Evolutionary conservation across 2,797 vertebrate species (phyloP).

Genomic region (Spondyliosoma cantharus): DNA sequence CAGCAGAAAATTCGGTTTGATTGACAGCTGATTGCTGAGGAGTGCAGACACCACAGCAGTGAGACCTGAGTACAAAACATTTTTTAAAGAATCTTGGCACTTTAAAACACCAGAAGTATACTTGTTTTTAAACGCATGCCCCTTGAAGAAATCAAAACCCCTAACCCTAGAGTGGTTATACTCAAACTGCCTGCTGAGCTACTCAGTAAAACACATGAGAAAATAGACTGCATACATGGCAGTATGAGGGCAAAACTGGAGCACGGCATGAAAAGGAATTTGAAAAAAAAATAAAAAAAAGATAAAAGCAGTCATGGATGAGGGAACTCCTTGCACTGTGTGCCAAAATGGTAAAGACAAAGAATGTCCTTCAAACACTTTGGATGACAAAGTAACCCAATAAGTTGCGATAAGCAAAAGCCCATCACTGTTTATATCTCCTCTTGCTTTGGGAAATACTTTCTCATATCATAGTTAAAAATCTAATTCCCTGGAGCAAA

Average conservation of each 20-base stretch:
- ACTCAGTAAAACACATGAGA: not conserved
- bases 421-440: conserved; percentile 8
- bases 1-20: conserved; percentile 33
- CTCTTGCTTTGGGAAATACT: not conserved
- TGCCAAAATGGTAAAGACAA: not conserved
- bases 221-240: not conserved
- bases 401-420: conserved; percentile 12
- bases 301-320: not conserved
- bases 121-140: not conserved
- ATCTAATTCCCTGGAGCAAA: conserved; percentile 3
- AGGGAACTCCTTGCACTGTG: not conserved
- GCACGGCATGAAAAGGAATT: not conserved
- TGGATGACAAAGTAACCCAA: not conserved
- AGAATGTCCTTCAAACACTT: conserved; percentile 16
- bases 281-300: not conserved
- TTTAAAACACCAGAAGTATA: not conserved
- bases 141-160: conserved; percentile 16
- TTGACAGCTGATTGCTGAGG: conserved; percentile 27
- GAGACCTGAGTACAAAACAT: not conserved
- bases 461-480: conserved; percentile 29
- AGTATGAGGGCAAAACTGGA: conserved; percentile 9
- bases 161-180: not conserved
- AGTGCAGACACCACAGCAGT: conserved; percentile 7
- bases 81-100: not conserved
- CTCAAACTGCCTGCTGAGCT: conserved; percentile 13